phyloP scores from a whole-genome alignment of 2,888 invertebrate genomes.

The Drosophila neutralis region DNA sequence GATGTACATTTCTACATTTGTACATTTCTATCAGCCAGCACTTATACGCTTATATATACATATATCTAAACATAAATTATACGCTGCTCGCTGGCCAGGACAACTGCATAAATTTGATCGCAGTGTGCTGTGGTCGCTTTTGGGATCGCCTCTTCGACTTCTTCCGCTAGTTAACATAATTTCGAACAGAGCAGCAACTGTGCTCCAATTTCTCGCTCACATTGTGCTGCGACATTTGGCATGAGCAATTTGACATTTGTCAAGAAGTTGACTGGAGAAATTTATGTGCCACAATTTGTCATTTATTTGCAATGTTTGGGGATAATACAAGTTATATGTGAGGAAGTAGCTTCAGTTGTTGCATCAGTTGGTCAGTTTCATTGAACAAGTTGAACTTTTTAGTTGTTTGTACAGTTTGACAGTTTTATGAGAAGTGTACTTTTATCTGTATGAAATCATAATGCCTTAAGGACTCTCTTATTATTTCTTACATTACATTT shows the following conservation, averaged over 20 bases:
- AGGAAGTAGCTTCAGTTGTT: not conserved
- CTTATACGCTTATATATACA: conserved; percentile 1
- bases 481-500: too few species aligned
- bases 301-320: conserved; percentile 59
- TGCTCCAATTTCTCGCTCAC: conserved; percentile 56
- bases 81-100: conserved; percentile 30
- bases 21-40: conserved; percentile 16
- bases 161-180: conserved; percentile 67
- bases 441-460: not conserved
- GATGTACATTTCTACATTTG: conserved; percentile 4
- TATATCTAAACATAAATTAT: conserved; percentile 56
- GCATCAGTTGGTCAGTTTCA: not conserved
- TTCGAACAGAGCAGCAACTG: conserved; percentile 49
- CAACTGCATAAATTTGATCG: conserved; percentile 55
- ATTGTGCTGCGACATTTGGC: conserved; percentile 52
- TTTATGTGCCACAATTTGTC: conserved; percentile 75
- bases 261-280: conserved; percentile 37
- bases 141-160: conserved; percentile 50
- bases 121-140: conserved; percentile 4
- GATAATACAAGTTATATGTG: not conserved
- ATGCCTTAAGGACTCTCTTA: not conserved
- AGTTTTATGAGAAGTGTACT: too few species aligned
- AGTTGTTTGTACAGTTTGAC: too few species aligned
- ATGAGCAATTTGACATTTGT: conserved; percentile 60
- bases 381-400: not conserved